A percentile compares a stretch with the other conserved stretches of the same genome.
phyloP scores from a whole-genome alignment of 2,888 invertebrate genomes.

The Nomada flava region DNA sequence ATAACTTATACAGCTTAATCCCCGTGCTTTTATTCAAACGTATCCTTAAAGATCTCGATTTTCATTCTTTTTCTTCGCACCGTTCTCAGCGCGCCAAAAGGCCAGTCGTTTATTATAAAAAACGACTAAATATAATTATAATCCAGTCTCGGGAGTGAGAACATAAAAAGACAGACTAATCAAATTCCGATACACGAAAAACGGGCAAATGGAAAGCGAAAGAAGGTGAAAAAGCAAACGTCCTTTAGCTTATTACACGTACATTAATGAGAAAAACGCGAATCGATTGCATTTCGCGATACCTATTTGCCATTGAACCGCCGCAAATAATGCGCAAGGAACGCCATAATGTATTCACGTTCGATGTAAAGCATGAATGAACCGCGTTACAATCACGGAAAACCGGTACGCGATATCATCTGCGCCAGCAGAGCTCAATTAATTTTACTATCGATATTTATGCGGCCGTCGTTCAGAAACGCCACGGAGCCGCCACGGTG shows the following conservation, averaged over 20 bases:
- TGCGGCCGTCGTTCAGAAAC: slow-evolving; percentile 2
- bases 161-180: too few species aligned
- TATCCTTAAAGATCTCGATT: too few species aligned
- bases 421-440: slow-evolving; percentile 15
- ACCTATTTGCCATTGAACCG: neutral
- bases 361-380: slow-evolving; percentile 26
- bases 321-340: neutral
- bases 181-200: too few species aligned
- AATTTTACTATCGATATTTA: slow-evolving; percentile 34
- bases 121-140: too few species aligned
- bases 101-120: too few species aligned
- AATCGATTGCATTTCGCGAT: neutral
- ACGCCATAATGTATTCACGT: slow-evolving; percentile 22
- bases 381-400: slow-evolving; percentile 27
- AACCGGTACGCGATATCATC: slow-evolving; percentile 37
- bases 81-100: too few species aligned
- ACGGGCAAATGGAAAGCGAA: too few species aligned
- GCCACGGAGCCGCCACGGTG: neutral
- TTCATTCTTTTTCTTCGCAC: neutral
- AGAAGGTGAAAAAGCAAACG: too few species aligned
- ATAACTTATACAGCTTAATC: neutral
- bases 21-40: neutral
- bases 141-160: too few species aligned
- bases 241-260: neutral
- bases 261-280: neutral